These are phyloP conservation scores for Pocillopora damicornis DNA, from an alignment of 64 coral and sea anemone genomes.

Conservation along the genomic window DNA sequence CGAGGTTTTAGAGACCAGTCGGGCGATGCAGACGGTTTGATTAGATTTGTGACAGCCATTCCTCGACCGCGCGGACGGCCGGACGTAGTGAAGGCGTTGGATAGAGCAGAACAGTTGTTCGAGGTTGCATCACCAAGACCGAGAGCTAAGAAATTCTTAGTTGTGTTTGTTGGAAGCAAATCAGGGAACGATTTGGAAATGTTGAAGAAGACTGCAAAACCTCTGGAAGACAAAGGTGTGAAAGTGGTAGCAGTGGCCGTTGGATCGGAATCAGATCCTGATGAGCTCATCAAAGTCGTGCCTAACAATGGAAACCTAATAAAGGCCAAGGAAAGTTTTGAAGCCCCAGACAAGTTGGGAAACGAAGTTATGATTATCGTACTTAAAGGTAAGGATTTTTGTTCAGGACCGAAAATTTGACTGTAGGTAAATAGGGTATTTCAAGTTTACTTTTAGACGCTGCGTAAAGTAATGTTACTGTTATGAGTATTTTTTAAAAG, in stretches of 20 bases:
- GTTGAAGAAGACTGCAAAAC: constrained; percentile 20
- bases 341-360: constrained; percentile 28
- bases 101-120: constrained; percentile 40
- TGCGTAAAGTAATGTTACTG: too few species aligned
- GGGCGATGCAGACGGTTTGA: constrained; percentile 26
- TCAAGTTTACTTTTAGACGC: too few species aligned
- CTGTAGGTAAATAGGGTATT: too few species aligned
- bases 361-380: constrained; percentile 35
- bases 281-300: constrained; percentile 46
- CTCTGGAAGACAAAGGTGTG: constrained; percentile 33
- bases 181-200: constrained; percentile 42
- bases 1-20: constrained; percentile 53
- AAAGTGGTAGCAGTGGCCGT: constrained; percentile 67
- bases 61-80: constrained; percentile 46
- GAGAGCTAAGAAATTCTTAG: constrained; percentile 55
- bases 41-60: constrained; percentile 20
- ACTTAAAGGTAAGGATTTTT: constrained; percentile 46
- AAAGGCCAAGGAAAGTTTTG: constrained; percentile 20
- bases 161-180: constrained; percentile 73
- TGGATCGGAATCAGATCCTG: constrained; percentile 40
- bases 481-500: too few species aligned
- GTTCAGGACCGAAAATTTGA: too few species aligned
- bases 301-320: constrained; percentile 52
- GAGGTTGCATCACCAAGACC: background rate
- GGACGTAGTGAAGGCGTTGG: constrained; percentile 46